Base-by-base conservation (phyloP, 2,888 invertebrate genomes). In the Geophilus truncorum region DNA sequence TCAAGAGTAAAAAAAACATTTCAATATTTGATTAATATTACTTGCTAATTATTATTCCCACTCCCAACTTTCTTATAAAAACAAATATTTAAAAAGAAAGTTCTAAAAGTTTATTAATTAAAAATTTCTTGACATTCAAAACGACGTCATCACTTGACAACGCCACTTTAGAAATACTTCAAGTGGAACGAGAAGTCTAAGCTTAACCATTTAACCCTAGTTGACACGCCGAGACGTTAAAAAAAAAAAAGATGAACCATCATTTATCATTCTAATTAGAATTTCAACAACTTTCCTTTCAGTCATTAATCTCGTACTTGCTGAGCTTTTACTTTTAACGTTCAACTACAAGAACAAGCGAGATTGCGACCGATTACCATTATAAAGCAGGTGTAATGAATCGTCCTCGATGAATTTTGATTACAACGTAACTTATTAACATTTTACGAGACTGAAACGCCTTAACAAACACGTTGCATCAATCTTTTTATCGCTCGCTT, bases 321-420 rank as follows among this genome's bases (percentile, higher is more conserved):
- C n/a, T 62, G 40, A 40, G 40, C 40, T 62, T 23, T 23, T n/a
- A 62, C 57, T 62, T 62, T 40, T 12, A 40, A 62, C 57, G n/a
- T 62, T 62, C 57, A 62, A n/a, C 57, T 21, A 62, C 57, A 62
- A 62, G 57, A 62, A 62, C 57, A 62, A 62, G 57, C n/a, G 21
- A 62, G 57, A 62, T 62, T 62, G 57, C 21, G 21, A 62, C 21
- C 57, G 57, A 62, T 62, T 62, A 62, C 23, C 57, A 62, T 62
- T 62, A 62, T 62, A 62, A 62, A 62, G 57, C 57, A 18, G 10
- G 5, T 18, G 57, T 62, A 62, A 62, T 62, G 57, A 62, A 62
- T 62, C 57, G 57, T 62, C 23, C 57, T 21, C 57, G 57, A 62
- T 62, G 57, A 62, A 62, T 62, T 62, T 62, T 62, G 57, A 62